Percentiles rank a stretch among this genome's conserved stretches.
Conservation (phyloP, 1,140 invertebrate species). For the Aphelenchoides avenae region DNA sequence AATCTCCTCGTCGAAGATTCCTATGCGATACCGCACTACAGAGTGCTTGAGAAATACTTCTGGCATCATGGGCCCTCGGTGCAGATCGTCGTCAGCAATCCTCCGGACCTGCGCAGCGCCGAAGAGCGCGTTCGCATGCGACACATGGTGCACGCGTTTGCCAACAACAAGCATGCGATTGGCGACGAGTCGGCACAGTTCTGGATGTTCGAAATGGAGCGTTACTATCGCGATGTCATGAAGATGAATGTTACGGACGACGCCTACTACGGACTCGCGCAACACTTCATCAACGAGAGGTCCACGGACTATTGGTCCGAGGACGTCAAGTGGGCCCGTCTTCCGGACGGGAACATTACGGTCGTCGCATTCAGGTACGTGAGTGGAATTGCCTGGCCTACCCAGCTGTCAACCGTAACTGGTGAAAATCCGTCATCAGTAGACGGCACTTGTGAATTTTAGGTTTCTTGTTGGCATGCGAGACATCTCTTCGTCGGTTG, state of each 20-base stretch:
- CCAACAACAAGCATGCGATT: slow-evolving; percentile 74
- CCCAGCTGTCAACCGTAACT: too few relatives aligned
- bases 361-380: slow-evolving; percentile 47
- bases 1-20: slow-evolving; percentile 58
- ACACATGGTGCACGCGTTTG: slow-evolving; percentile 72
- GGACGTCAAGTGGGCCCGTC: slow-evolving; percentile 53
- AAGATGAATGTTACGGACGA: slow-evolving; percentile 67
- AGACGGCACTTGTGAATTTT: too few relatives aligned
- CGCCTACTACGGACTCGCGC: slow-evolving; percentile 47
- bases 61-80: slow-evolving; percentile 59
- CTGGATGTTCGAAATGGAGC: slow-evolving; percentile 79
- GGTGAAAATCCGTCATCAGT: too few relatives aligned
- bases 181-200: slow-evolving; percentile 77
- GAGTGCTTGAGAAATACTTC: slow-evolving; percentile 55
- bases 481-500: slow-evolving; percentile 53
- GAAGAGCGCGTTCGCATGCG: slow-evolving; percentile 74
- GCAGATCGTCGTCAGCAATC: slow-evolving; percentile 74
- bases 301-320: slow-evolving; percentile 49
- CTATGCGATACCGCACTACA: slow-evolving; percentile 57
- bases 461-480: slow-evolving; percentile 55
- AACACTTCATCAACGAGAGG: slow-evolving; percentile 50
- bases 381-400: too few relatives aligned
- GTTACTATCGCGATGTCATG: slow-evolving; percentile 72
- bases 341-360: slow-evolving; percentile 22
- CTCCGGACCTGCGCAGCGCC: slow-evolving; percentile 79